Evolutionary conservation across 1,140 invertebrate species (phyloP), one percentile per base, ranked within the genome.

Genomic region (Ruditapes philippinarum): DNA sequence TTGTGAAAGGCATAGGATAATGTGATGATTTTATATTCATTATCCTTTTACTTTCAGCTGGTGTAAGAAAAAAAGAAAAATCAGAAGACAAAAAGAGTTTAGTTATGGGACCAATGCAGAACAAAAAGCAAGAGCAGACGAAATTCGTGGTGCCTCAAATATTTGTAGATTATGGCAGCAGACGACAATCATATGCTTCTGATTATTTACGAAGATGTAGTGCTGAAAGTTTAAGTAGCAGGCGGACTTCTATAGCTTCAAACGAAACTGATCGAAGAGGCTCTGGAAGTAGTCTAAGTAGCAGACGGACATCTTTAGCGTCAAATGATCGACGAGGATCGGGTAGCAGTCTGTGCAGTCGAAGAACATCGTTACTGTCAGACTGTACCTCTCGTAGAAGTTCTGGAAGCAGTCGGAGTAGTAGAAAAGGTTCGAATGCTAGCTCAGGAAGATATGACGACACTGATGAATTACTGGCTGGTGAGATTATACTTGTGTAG

Each of bases 81-180:
- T 40, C 86, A 60, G 92, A 93, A 89, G 93, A 94, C 82, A 93
- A 92, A 74, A 91, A 90, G 73, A 92, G 91, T 62, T 83, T 94
- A 38, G 92, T 94, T n/a, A 82, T 91, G 45, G 93, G 92, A 0
- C 93, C 93, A 14, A 86, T 91, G 74, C 70, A 92, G n/a, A 85
- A 92, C 40, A 89, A 92, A 57, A 92, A 91, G 42, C 73, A 91
- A 40, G 93, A 92, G 49, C 92, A 94, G 38, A 86, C 93, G 9
- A 91, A 92, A 33, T 94, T 94, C 62, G 92, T 94, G 49, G 93
- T 94, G 4, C 93, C 93, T 28, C 93, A 93, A 87, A 94, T 94
- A 25, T 94, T 94, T 85, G 93, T 94, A 22, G 93, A 94, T 83
- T 94, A 94, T 60, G 93, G 93, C 9, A 93, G 92, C 79, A 88